phyloP scores from a whole-genome alignment of 1,140 invertebrate species.

The Drosophila ironensis region DNA sequence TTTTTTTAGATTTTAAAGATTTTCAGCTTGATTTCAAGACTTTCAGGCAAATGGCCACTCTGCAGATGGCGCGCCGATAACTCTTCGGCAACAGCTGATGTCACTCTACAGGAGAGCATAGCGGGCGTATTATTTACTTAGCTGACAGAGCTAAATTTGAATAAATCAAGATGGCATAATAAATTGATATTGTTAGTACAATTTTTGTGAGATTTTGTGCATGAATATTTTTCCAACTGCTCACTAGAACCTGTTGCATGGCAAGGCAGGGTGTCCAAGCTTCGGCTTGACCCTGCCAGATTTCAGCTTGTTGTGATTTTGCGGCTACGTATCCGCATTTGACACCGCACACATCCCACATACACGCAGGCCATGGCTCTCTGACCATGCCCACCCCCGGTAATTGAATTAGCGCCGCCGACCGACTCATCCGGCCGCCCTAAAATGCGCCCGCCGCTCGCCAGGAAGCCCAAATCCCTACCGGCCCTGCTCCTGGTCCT shows the following conservation, averaged over 20 bases:
- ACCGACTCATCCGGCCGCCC: slow-evolving; percentile 32
- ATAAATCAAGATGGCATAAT: no score
- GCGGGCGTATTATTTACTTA: background rate
- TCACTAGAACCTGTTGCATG: no score
- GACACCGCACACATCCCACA: slow-evolving; percentile 18
- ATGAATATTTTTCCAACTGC: no score
- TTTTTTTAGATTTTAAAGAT: background rate
- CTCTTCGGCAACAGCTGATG: slow-evolving; percentile 19
- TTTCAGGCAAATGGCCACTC: no score
- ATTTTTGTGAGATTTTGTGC: no score
- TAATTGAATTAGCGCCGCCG: slow-evolving; percentile 61
- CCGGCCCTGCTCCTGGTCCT: slow-evolving; percentile 18
- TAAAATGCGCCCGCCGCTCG: slow-evolving; percentile 4
- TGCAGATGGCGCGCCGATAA: slow-evolving; percentile 10
- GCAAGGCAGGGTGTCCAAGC: slow-evolving; percentile 14
- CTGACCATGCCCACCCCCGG: slow-evolving; percentile 41
- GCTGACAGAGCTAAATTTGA: no score
- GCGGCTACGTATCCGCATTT: slow-evolving; percentile 30
- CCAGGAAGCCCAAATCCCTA: background rate
- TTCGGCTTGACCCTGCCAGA: no score
- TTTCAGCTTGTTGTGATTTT: slow-evolving; percentile 38
- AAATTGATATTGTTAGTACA: no score
- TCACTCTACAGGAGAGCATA: background rate
- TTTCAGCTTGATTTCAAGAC: no score
- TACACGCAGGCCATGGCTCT: slow-evolving; percentile 27